Evolutionary conservation across 2,797 vertebrate genomes (phyloP).

Genomic region (Pseudochaenichthys georgianus): DNA sequence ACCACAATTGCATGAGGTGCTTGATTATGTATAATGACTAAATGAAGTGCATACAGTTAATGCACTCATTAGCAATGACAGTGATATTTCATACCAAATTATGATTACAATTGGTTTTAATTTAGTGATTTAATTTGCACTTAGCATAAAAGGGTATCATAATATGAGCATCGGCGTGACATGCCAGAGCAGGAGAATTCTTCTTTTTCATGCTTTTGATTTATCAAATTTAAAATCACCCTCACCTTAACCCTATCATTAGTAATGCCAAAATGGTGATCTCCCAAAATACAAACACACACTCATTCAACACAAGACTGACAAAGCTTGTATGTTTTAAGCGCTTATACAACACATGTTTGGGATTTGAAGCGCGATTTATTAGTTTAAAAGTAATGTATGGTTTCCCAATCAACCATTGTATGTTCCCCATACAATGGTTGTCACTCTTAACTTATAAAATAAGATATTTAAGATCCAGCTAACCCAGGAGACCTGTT

Average conservation of each 20-base stretch:
- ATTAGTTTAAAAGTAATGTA: too few relatives aligned
- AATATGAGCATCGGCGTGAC: slow-evolving; percentile 13
- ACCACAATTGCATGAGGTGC: slow-evolving; percentile 28
- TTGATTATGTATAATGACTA: slow-evolving; percentile 49
- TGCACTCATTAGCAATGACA: slow-evolving; percentile 43
- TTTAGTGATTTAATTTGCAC: slow-evolving; percentile 38
- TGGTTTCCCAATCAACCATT: not conserved
- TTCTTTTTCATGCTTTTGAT: not conserved
- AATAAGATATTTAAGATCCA: slow-evolving; percentile 17
- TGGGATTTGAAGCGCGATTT: too few relatives aligned
- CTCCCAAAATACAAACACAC: not conserved
- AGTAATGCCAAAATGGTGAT: not conserved
- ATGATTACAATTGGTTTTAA: slow-evolving; percentile 41
- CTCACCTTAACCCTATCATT: not conserved
- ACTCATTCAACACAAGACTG: not conserved
- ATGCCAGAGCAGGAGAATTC: not conserved
- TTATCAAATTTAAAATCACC: not conserved
- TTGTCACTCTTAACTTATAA: not conserved
- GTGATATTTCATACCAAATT: slow-evolving; percentile 35
- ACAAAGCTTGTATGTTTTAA: not conserved
- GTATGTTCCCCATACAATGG: not conserved
- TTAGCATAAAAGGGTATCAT: slow-evolving; percentile 19
- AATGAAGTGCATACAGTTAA: slow-evolving; percentile 41
- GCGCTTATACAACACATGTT: not conserved
- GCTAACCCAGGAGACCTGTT: slow-evolving; percentile 16